Evolutionary conservation across 2,888 invertebrate genomes (phyloP), one percentile per base, ranked within the genome.

Genomic region (Melikaiella ostensackeni): DNA sequence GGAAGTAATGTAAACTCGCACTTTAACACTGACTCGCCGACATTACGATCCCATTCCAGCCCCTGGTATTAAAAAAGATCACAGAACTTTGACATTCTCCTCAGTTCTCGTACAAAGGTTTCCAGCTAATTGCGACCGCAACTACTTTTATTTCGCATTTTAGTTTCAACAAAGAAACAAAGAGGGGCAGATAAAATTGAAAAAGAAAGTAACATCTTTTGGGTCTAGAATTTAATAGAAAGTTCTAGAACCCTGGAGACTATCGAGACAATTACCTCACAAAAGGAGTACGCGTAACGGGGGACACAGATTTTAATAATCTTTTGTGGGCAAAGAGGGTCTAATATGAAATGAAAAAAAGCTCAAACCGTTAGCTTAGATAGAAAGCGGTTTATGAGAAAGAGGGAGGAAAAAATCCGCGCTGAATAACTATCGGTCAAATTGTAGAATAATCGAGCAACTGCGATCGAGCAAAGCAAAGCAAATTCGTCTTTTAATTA

Each of bases 1-100:
- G 81, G 86, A 86, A 87, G 79, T 79, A 78, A 75, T 77, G 78
- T 84, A 79, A 82, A 78, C 73, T 77, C 73, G 76, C 77, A 81
- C 82, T 86, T 81, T 79, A 77, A 77, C 78, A 77, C n/a, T 9
- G 46, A 30, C 46, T 70, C 13, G 38, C 75, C 66, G 74, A 76
- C 57, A 78, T 79, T 74, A 75, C 78, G 75, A 76, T 64, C 33
- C 30, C 24, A 61, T 78, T 61, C 70, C 61, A 70, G 77, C 61
- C 64, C 62, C 75, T 62, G 75, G 77, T 74, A 78, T 78, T 77
- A 79, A 81, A 79, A 66, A 30, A 62, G 62, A 62, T 63, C 57
- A 24, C 57, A 57, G 24, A 24, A 55, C 55, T 57, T 57, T 11
- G 13, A 55, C n/a, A 55, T 21, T 55, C 55, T 21, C 21, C 21